phyloP scores from a whole-genome alignment of 2,888 invertebrate species.

The Formica aserva region DNA sequence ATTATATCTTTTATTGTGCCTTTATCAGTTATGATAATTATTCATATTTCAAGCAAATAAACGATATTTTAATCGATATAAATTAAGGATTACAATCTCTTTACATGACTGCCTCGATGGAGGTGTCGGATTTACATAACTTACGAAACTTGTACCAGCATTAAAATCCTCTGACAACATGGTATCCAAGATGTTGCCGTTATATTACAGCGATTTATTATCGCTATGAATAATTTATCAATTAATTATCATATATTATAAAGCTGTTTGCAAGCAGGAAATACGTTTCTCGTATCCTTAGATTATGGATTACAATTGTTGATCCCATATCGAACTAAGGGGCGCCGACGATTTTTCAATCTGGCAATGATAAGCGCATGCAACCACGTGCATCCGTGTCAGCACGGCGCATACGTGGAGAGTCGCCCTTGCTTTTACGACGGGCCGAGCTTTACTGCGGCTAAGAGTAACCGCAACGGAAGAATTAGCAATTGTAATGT shows the following conservation, averaged over 20 bases:
- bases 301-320: neutral
- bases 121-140: constrained; percentile 26
- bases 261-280: neutral
- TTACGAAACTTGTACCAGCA: neutral
- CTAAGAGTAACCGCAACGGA: constrained; percentile 79
- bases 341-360: constrained; percentile 51
- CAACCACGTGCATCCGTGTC: constrained; percentile 67
- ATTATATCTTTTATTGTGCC: constrained; percentile 9
- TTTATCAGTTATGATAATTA: constrained; percentile 24
- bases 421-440: constrained; percentile 83
- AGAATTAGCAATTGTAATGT: constrained; percentile 85
- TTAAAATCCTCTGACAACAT: neutral
- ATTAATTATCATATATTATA: constrained; percentile 13
- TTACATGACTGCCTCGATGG: neutral
- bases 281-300: neutral
- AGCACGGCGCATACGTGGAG: constrained; percentile 59
- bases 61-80: constrained; percentile 34
- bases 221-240: constrained; percentile 13
- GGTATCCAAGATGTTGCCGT: neutral
- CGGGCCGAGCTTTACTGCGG: constrained; percentile 81
- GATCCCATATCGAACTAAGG: neutral
- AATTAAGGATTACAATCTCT: constrained; percentile 13
- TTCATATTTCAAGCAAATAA: neutral
- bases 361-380: constrained; percentile 63
- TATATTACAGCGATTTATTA: neutral